A percentile compares a stretch with the other conserved stretches of the same genome.
Conservation (phyloP, 2,797 vertebrate genomes). For the Rhincodon typus region DNA sequence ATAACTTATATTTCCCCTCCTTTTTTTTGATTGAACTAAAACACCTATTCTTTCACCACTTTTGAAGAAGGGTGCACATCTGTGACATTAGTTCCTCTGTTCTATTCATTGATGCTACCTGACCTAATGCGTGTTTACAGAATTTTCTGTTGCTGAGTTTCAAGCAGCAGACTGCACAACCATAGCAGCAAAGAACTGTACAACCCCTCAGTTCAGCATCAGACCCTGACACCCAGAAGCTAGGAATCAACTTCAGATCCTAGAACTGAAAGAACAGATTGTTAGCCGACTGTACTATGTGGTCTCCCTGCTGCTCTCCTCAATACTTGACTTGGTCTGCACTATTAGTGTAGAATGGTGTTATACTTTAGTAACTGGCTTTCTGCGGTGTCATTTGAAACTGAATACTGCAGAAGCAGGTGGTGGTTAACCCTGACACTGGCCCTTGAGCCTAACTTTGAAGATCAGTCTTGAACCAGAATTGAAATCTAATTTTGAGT, state of each 20-base stretch:
- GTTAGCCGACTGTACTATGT: not conserved
- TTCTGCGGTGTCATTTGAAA: not conserved
- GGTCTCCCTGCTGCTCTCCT: not conserved
- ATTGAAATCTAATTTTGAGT: not conserved
- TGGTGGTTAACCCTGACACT: not conserved
- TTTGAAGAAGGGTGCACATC: not conserved
- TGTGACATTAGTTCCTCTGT: not conserved
- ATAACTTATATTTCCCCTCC: not conserved
- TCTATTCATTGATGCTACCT: not conserved
- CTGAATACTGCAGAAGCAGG: not conserved
- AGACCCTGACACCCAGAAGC: not conserved
- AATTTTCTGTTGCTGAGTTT: not conserved
- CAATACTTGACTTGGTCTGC: not conserved
- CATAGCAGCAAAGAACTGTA: not conserved
- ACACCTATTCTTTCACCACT: not conserved
- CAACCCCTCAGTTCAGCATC: not conserved
- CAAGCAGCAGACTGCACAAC: not conserved
- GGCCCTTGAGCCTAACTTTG: not conserved
- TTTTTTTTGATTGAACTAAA: not conserved
- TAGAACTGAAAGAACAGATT: not conserved
- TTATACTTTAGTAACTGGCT: not conserved
- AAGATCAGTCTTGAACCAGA: not conserved
- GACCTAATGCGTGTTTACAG: not conserved
- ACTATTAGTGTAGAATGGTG: not conserved
- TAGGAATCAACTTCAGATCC: not conserved